phyloP scores from a whole-genome alignment of 2,797 vertebrate genomes.

The Urosaurus nigricauda region DNA sequence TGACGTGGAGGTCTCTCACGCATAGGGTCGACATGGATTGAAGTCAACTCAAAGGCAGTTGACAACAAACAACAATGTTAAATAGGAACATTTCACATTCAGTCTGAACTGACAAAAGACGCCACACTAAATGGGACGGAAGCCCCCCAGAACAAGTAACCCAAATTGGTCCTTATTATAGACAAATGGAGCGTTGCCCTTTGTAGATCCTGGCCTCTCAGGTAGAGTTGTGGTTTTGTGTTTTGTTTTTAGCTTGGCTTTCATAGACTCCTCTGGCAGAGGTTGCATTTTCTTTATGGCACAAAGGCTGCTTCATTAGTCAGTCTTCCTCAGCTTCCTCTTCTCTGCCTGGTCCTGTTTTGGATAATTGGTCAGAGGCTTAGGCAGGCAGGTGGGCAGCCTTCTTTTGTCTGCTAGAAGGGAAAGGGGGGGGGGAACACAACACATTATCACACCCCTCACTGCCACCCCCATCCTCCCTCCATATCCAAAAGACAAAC shows the following conservation, averaged over 20 bases:
- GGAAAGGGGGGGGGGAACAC: background rate
- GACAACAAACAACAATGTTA: background rate
- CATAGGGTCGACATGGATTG: too few species aligned
- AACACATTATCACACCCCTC: conserved; percentile 52
- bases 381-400: conserved; percentile 68
- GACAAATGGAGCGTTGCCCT: background rate
- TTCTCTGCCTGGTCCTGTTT: conserved; percentile 67
- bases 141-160: background rate
- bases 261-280: conserved; percentile 37
- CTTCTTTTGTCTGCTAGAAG: conserved; percentile 66
- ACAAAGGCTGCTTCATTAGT: conserved; percentile 63
- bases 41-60: too few species aligned
- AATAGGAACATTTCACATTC: conserved; percentile 6
- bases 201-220: conserved; percentile 23
- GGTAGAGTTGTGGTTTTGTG: background rate
- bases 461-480: conserved; percentile 54
- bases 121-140: background rate
- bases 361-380: conserved; percentile 70
- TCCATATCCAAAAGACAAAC: conserved; percentile 55
- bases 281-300: conserved; percentile 63
- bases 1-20: too few species aligned
- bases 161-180: background rate
- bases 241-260: conserved; percentile 25
- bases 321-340: conserved; percentile 59
- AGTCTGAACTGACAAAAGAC: background rate